Evolutionary conservation across 2,888 invertebrate species (phyloP), one percentile per base, ranked within the genome.

Genomic region (Zootermopsis nevadensis): DNA sequence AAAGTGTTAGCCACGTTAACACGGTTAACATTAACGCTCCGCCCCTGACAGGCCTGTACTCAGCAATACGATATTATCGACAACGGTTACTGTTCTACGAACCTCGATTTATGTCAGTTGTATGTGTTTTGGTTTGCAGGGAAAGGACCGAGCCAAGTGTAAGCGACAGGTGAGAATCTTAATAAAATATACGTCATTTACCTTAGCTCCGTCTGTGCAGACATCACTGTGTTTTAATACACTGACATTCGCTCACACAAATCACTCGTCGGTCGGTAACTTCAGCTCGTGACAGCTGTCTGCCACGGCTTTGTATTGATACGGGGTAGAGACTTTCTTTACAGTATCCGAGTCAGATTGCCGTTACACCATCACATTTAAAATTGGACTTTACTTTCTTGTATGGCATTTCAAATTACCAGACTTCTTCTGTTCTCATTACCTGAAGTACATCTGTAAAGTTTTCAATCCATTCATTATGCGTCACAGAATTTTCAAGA

Each of bases 151-250:
- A 82, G 31, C 77, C 35, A 88, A 88, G 88, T 88, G 88, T 87
- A 88, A 88, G 88, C 88, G 89, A 89, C 89, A 89, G 89, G 89
- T 89, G 89, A 89, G 88, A 87, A 88, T 60, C 60, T 89, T 89
- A 89, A 89, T 89, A 89, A 89, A 89, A 89, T 89, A 89, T 88
- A 48, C 33, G 12, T 15, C 66, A 66, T 80, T n/a, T 53, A 55
- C 81, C 3, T 67, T 38, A 38, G 6, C 4, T 38, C 38, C 10
- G 38, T 10, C 38, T 10, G 10, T 10, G 30, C 55, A 12, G 79
- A 53, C 79, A 77, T 31, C 2, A 7, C 77, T 22, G 77, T 60
- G 15, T 8, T 60, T 60, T 60, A 22, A n/a, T 15, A 6, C 60
- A 22, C 4, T 10, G 38, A 38, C 10, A 38, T 38, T n/a, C n/a